Base-by-base conservation (phyloP, 2,797 vertebrate species). In the Merluccius polli region DNA sequence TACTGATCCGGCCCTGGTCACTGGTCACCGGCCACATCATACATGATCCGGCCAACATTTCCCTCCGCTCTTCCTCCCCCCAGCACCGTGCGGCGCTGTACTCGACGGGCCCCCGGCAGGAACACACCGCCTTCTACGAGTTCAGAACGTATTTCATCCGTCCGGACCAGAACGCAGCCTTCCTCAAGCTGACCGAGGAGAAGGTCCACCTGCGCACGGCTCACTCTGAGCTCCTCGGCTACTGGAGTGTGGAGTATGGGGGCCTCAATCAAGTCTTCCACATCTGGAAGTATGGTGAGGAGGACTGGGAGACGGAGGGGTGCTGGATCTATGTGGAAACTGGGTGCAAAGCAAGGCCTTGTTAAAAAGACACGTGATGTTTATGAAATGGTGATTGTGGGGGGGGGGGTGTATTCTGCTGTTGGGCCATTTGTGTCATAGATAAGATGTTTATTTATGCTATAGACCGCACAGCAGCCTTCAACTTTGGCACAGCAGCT, bases 281-380 rank as follows among this genome's bases (percentile, higher is more conserved):
- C 76, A 88, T 98, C 79, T 99, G 98, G 98, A 96, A 97, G 77
- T 98, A 97, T 15, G 97, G 97, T 98, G 93, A 72, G 95, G 93
- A 72, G 95, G 13, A 75, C 24, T 6, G 32, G 9, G 52, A 70
- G 63, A 36, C 3, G 33, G 48, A 63, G 31, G 12, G 11, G 16
- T 70, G 29, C 16, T 13, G 0, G 29, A 0, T 30, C 68, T 59
- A 9, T 63, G 29, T 30, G 31, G 27, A 31, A 48, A 68, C 52
- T 13, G 67, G 11, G 36, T 9, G 36, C 36, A 38, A n/a, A 38
- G 38, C 38, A 18, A 48, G 44, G 44, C 18, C 18, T 48, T 48
- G 44, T 21, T 52, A 7, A 52, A 52, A 52, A 52, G 44, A 52
- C 44, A 52, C 18, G 6, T 21, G 6, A 52, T 52, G 52, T 59